Percentiles rank a stretch among this genome's conserved stretches.
Conservation (phyloP, 2,888 invertebrate species). For the Drosophila prostipennis region DNA sequence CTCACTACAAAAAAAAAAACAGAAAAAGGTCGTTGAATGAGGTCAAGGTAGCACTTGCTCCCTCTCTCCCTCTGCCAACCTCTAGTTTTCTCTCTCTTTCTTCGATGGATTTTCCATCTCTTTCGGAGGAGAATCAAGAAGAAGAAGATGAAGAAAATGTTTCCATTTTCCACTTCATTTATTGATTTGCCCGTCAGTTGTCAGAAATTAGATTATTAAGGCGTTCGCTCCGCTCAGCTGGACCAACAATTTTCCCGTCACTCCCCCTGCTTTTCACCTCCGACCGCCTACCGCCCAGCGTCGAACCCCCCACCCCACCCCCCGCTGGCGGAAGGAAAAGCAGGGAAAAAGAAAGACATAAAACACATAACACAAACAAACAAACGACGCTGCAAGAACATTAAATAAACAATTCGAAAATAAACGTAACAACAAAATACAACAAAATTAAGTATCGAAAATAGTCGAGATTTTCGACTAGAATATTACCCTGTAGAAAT, state of each 20-base stretch:
- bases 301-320: background rate
- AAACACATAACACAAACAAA: constrained; percentile 46
- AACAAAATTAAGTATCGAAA: constrained; percentile 56
- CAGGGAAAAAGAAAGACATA: constrained; percentile 20
- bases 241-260: constrained; percentile 43
- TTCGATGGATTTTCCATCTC: background rate
- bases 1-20: background rate
- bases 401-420: constrained; percentile 75
- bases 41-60: constrained; percentile 64
- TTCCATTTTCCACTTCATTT: constrained; percentile 63
- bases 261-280: constrained; percentile 2
- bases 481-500: constrained; percentile 3
- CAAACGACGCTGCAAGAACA: constrained; percentile 52
- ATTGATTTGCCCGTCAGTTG: constrained; percentile 64
- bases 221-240: constrained; percentile 46
- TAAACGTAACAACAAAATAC: constrained; percentile 71
- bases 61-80: constrained; percentile 1
- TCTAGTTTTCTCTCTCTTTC: background rate
- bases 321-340: constrained; percentile 12
- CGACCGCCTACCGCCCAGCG: background rate
- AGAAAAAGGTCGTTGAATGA: constrained; percentile 62
- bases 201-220: constrained; percentile 61
- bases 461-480: background rate
- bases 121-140: constrained; percentile 15
- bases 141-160: constrained; percentile 22